phyloP scores from a whole-genome alignment of 2,888 invertebrate genomes.

The Galerucella calmariensis region DNA sequence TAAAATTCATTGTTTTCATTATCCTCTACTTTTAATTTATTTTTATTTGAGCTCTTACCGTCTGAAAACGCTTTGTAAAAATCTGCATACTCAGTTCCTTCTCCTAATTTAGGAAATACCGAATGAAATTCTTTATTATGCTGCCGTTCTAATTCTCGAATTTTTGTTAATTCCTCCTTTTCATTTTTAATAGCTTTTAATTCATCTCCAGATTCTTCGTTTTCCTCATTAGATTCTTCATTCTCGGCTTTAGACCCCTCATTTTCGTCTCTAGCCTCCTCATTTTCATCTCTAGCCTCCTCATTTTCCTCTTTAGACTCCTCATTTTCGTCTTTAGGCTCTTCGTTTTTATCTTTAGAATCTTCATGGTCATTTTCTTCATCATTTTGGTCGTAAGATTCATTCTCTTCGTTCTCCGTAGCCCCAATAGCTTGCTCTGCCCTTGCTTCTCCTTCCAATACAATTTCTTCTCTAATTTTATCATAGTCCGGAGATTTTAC shows the following conservation, averaged over 20 bases:
- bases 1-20: conserved; percentile 27
- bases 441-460: conserved; percentile 36
- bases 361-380: conserved; percentile 8
- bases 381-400: conserved; percentile 1
- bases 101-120: conserved; percentile 41
- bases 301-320: conserved; percentile 17
- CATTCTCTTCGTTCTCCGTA: conserved; percentile 27
- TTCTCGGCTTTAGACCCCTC: conserved; percentile 19
- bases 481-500: conserved; percentile 34
- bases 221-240: conserved; percentile 42
- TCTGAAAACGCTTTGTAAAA: conserved; percentile 35
- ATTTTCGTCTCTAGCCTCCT: conserved; percentile 29
- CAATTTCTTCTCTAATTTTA: conserved; percentile 39
- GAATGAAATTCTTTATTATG: conserved; percentile 40
- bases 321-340: conserved; percentile 23
- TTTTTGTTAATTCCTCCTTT: conserved; percentile 25
- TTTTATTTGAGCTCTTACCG: conserved; percentile 7
- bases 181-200: conserved; percentile 12
- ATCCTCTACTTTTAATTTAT: conserved; percentile 14
- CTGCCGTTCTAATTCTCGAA: conserved; percentile 31
- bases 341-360: conserved; percentile 7
- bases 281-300: conserved; percentile 43
- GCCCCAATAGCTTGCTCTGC: conserved; percentile 19
- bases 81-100: conserved; percentile 41
- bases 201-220: conserved; percentile 33